Percentiles rank a stretch among this genome's conserved stretches.
phyloP scores from a whole-genome alignment of 2,113 vertebrate species.

The Apaloderma vittatum region DNA sequence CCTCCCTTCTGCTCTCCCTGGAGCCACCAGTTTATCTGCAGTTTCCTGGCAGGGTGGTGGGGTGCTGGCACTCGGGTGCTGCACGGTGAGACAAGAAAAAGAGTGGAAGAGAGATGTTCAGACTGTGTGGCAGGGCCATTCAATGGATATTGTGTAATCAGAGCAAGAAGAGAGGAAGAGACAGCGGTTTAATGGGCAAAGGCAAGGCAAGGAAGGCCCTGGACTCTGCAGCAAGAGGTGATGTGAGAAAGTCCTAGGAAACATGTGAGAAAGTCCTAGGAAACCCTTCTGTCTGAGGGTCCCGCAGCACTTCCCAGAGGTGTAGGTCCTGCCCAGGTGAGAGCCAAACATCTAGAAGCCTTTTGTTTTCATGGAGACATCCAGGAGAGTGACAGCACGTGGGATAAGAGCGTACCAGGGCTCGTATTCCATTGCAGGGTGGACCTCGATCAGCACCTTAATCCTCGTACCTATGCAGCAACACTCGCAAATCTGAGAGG shows the following conservation, averaged over 20 bases:
- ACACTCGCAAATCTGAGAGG: background rate
- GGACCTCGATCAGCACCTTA: background rate
- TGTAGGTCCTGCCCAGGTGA: background rate
- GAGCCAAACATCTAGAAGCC: background rate
- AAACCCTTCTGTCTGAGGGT: background rate
- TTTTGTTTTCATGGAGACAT: background rate
- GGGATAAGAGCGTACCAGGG: background rate
- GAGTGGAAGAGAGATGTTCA: background rate
- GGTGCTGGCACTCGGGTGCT: background rate
- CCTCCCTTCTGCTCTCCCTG: slow-evolving; percentile 3
- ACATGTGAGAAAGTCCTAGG: background rate
- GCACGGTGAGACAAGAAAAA: background rate
- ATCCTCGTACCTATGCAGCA: rapidly evolving
- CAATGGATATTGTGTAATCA: background rate
- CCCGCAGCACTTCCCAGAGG: background rate
- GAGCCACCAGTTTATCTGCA: slow-evolving; percentile 43
- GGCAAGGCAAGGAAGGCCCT: background rate
- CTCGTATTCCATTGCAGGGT: rapidly evolving
- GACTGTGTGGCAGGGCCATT: background rate
- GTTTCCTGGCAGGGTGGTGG: slow-evolving; percentile 11
- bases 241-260: background rate
- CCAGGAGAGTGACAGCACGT: rapidly evolving
- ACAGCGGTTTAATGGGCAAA: background rate
- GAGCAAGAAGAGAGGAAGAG: background rate
- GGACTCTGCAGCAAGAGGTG: background rate